phyloP scores from a whole-genome alignment of 2,797 vertebrate genomes.

The Eremophila alpestris region DNA sequence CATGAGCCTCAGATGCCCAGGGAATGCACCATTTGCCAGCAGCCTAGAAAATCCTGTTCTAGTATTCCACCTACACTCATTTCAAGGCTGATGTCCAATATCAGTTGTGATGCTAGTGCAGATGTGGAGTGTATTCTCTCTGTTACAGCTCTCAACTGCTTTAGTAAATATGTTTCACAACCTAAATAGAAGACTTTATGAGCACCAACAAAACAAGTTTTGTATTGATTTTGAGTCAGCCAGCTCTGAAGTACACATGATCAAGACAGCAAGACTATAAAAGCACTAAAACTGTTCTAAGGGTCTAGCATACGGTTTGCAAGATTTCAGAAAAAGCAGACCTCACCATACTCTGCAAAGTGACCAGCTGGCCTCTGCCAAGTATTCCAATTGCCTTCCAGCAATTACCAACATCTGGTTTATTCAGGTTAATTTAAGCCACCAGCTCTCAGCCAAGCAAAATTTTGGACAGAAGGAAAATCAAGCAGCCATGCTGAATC shows the following conservation, averaged over 20 bases:
- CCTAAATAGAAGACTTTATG: background rate
- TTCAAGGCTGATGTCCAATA: background rate
- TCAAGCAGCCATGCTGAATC: background rate
- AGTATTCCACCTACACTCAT: background rate
- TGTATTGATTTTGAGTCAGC: background rate
- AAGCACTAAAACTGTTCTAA: background rate
- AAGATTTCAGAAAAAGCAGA: background rate
- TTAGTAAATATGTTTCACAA: background rate
- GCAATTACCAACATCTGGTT: background rate
- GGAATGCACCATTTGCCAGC: background rate
- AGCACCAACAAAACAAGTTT: background rate
- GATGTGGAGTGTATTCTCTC: background rate
- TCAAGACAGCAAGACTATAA: background rate
- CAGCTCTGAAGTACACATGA: background rate
- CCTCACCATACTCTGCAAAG: background rate
- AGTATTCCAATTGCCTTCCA: background rate
- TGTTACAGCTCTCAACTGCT: background rate
- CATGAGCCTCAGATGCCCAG: background rate
- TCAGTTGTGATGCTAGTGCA: background rate
- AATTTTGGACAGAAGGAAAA: background rate
- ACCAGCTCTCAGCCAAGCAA: background rate
- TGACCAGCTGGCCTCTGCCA: background rate
- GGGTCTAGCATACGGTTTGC: background rate
- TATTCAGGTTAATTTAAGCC: background rate
- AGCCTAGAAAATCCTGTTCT: background rate